Evolutionary conservation across 2,888 invertebrate genomes (phyloP), one percentile per base, ranked within the genome.

Genomic region (Oeneis ivallda): DNA sequence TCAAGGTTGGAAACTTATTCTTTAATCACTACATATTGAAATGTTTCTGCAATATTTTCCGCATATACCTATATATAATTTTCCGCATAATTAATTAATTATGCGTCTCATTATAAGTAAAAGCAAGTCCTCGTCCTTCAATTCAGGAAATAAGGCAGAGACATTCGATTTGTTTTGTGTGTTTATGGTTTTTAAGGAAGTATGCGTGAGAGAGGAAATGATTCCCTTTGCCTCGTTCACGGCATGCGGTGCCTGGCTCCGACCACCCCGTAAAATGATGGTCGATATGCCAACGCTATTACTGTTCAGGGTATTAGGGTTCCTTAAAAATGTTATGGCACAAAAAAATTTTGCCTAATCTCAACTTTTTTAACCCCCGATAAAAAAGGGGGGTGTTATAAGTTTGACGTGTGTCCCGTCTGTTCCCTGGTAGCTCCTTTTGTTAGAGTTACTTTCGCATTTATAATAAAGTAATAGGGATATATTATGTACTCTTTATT

Each of bases 231-330:
- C 80, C 77, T 73, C 81, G 82, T 76, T 76, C 83, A 78, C 72
- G 80, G 84, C 79, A 87, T 85, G 54, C 67, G 71, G 75, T 75
- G 79, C 91, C 91, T 86, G 91, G 85, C 87, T 84, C 89, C 85
- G 82, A 64, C 76, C 75, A 77, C 82, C 84, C 83, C 82, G 43
- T 57, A 60, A 61, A 56, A 74, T 72, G 73, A 73, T 80, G 83
- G 80, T 87, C 84, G 84, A 85, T 87, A 84, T 77, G 49, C 64
- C 54, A 59, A 62, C 67, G 66, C 49, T 53, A 65, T 66, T 59
- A 64, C 62, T 50, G 19, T 32, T 11, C 19, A 6, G 39, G 37
- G 41, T 34, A 47, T 57, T 49, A 54, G 43, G 41, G 45, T 52
- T 34, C 57, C 43, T 41, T 32, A 58, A 58, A 49, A 52, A 58